phyloP scores from a whole-genome alignment of 2,888 invertebrate genomes.

The Erannis defoliaria region DNA sequence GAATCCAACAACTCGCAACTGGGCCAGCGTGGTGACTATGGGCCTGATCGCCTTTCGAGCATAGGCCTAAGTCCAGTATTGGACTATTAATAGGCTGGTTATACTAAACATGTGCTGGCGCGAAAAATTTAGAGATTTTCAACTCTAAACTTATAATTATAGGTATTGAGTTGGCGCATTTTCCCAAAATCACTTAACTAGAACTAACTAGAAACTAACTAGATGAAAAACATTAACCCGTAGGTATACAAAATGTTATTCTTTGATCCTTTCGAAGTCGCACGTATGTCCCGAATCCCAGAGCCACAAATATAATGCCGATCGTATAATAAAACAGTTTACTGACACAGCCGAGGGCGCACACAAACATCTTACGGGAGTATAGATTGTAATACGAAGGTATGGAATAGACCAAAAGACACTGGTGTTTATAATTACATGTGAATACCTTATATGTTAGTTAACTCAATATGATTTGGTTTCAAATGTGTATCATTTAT shows the following conservation, averaged over 20 bases:
- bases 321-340: conserved; percentile 55
- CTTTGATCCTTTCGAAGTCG: conserved; percentile 7
- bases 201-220: no score
- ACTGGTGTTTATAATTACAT: background rate
- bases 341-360: conserved; percentile 46
- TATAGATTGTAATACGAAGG: conserved; percentile 59
- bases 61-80: no score
- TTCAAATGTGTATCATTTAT: background rate
- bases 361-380: conserved; percentile 55
- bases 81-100: no score
- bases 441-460: background rate
- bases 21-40: no score
- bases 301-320: conserved; percentile 19
- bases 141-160: no score
- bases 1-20: no score
- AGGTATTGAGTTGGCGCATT: no score
- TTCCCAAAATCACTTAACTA: no score
- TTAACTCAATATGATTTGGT: background rate
- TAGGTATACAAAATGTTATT: background rate
- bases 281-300: conserved; percentile 5
- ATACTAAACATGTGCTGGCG: no score
- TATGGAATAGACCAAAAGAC: conserved; percentile 30
- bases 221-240: background rate
- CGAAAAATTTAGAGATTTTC: no score
- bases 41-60: no score